Conservation (phyloP, 2,113 vertebrate genomes). For the Siniperca chuatsi region DNA sequence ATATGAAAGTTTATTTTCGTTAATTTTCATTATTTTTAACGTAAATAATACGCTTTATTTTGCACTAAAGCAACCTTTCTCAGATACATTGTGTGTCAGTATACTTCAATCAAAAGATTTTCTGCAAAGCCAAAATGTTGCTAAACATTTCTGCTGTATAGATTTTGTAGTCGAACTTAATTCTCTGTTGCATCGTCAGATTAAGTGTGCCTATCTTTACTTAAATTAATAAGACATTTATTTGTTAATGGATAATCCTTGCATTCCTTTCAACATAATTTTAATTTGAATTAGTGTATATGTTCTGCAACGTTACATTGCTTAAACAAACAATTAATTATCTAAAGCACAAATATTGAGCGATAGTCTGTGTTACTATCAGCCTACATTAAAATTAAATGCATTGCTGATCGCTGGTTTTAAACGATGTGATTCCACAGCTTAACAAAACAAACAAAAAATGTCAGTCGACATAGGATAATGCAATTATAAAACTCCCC, state of each 20-base stretch:
- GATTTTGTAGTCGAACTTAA: constrained; percentile 12
- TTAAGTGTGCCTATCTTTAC: constrained; percentile 7
- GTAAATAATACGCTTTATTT: not conserved
- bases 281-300: constrained; percentile 1
- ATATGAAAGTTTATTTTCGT: not conserved
- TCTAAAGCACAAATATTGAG: constrained; percentile 42
- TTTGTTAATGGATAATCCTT: constrained; percentile 33
- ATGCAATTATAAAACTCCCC: constrained; percentile 49
- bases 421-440: constrained; percentile 53
- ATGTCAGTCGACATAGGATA: constrained; percentile 42
- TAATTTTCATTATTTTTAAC: not conserved
- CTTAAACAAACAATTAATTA: constrained; percentile 60
- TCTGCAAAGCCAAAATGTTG: not conserved
- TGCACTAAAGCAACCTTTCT: not conserved
- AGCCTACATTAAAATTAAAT: constrained; percentile 50
- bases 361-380: constrained; percentile 29
- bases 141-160: not conserved
- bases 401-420: constrained; percentile 53
- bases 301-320: constrained; percentile 33
- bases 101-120: constrained; percentile 1
- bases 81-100: not conserved
- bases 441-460: constrained; percentile 52
- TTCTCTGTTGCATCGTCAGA: constrained; percentile 11
- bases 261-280: constrained; percentile 23
- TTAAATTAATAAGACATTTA: constrained; percentile 42